These are phyloP conservation scores for Blastobasis lacticolella DNA, from an alignment of 2,888 invertebrate genomes.

Conservation along the genomic window DNA sequence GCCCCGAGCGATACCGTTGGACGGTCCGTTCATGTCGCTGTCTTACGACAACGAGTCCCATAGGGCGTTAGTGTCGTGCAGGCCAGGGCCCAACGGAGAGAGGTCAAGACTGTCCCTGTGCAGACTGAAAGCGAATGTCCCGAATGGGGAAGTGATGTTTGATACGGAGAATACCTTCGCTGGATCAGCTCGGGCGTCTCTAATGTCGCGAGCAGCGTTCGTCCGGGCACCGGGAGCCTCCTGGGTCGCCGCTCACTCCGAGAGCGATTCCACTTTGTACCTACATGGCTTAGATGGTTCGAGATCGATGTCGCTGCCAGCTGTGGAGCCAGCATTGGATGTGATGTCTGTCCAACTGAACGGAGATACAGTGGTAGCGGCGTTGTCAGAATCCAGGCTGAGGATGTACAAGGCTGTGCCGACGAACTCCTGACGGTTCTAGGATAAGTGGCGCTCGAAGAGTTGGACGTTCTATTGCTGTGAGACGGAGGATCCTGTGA, in stretches of 20 bases:
- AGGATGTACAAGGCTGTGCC: slow-evolving; percentile 75
- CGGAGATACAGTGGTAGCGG: slow-evolving; percentile 73
- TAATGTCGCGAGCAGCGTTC: slow-evolving; percentile 79
- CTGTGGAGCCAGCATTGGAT: slow-evolving; percentile 80
- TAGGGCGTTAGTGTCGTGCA: slow-evolving; percentile 80
- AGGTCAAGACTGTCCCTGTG: slow-evolving; percentile 54
- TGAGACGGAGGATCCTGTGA: not conserved
- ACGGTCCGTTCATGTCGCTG: slow-evolving; percentile 85
- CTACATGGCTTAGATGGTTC: slow-evolving; percentile 77
- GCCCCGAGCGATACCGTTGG: slow-evolving; percentile 73
- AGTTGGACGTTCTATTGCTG: not conserved
- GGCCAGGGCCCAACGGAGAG: slow-evolving; percentile 73
- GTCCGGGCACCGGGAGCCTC: slow-evolving; percentile 73
- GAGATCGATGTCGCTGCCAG: slow-evolving; percentile 67
- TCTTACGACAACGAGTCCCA: slow-evolving; percentile 78
- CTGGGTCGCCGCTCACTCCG: slow-evolving; percentile 83
- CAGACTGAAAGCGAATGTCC: slow-evolving; percentile 41
- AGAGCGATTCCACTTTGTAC: slow-evolving; percentile 77
- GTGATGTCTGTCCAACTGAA: slow-evolving; percentile 74
- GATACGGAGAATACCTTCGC: slow-evolving; percentile 76
- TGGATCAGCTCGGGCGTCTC: slow-evolving; percentile 79
- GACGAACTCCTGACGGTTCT: slow-evolving; percentile 27
- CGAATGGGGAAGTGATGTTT: slow-evolving; percentile 64
- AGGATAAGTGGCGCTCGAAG: no score
- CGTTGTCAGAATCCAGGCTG: slow-evolving; percentile 78